Conservation (phyloP, 2,888 invertebrate genomes). For the Dasysyrphus albostriatus region DNA sequence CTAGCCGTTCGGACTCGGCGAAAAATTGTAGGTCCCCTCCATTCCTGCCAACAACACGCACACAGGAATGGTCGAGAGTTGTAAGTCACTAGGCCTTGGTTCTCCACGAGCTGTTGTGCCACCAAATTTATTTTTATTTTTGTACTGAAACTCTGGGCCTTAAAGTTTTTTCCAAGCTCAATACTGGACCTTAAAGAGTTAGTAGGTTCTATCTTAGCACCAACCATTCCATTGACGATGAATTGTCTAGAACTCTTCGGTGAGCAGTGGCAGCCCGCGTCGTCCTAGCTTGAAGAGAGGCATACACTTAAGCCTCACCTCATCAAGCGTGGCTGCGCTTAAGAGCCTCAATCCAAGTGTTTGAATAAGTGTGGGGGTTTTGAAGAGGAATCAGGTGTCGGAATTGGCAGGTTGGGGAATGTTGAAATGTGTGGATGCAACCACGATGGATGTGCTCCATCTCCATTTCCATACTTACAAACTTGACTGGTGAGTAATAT, state of each 20-base stretch:
- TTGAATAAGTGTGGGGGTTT: slow-evolving; percentile 55
- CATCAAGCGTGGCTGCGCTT: slow-evolving; percentile 45
- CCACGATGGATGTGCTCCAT: slow-evolving; percentile 43
- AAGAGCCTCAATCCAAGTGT: slow-evolving; percentile 46
- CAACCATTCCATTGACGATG: not conserved
- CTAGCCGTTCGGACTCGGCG: too few species aligned
- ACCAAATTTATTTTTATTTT: too few species aligned
- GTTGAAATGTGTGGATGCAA: slow-evolving; percentile 58
- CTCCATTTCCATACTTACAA: slow-evolving; percentile 32
- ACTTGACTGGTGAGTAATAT: slow-evolving; percentile 56
- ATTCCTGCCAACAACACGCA: too few species aligned
- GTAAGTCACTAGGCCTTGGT: too few species aligned
- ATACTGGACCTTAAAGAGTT: not conserved
- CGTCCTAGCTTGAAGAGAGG: not conserved
- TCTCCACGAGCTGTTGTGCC: too few species aligned
- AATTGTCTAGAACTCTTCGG: not conserved
- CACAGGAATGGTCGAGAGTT: too few species aligned
- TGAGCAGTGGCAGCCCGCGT: too few species aligned
- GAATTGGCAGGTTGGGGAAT: slow-evolving; percentile 74
- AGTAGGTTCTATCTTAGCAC: too few species aligned
- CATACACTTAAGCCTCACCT: slow-evolving; percentile 17
- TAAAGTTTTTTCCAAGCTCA: not conserved
- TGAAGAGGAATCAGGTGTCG: slow-evolving; percentile 73
- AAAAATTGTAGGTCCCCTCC: too few species aligned
- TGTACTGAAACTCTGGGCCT: not conserved